Evolutionary conservation across 1,140 invertebrate species (phyloP).

Genomic region (Drosophila subpulchrella): DNA sequence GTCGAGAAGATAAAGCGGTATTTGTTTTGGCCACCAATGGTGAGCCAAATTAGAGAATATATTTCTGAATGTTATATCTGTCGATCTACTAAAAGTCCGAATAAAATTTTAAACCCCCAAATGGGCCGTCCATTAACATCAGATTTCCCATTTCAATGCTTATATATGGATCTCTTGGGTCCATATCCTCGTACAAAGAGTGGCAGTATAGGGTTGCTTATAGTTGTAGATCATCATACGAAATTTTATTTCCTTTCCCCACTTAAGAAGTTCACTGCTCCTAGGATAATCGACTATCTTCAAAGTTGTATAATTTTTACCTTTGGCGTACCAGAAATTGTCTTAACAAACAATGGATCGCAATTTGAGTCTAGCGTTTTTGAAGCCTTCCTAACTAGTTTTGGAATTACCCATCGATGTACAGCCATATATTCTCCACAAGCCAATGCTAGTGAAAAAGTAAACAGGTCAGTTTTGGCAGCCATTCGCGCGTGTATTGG

Average conservation of each 20-base stretch:
- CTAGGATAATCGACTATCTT: too few relatives aligned
- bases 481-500: too few relatives aligned
- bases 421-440: neutral
- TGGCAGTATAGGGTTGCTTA: neutral
- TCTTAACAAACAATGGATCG: neutral
- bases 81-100: too few relatives aligned
- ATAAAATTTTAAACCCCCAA: too few relatives aligned
- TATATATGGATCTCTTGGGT: neutral
- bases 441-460: neutral
- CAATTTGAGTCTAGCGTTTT: conserved; percentile 2
- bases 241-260: neutral
- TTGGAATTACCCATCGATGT: neutral
- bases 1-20: neutral
- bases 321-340: neutral
- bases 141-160: too few relatives aligned
- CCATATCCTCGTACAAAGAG: neutral
- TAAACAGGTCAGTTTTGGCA: too few relatives aligned
- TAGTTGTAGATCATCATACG: neutral
- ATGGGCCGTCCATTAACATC: too few relatives aligned
- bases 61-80: too few relatives aligned
- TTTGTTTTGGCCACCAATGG: neutral
- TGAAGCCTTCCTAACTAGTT: neutral
- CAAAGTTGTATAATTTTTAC: neutral
- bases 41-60: neutral
- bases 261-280: too few relatives aligned